Conservation (phyloP, 2,797 vertebrate species). For the Hypotaenidia okinawae region DNA sequence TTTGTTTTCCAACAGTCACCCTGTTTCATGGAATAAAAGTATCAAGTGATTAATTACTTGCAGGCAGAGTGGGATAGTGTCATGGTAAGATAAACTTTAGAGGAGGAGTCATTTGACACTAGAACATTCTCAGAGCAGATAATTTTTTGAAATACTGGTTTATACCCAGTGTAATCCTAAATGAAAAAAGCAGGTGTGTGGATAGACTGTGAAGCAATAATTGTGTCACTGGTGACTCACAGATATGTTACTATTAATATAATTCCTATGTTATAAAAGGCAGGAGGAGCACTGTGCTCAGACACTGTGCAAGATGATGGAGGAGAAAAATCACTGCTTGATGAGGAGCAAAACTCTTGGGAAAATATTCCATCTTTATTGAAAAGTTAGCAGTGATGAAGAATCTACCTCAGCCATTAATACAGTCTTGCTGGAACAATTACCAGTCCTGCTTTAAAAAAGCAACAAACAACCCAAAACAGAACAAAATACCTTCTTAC, state of each 20-base stretch:
- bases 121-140: not conserved
- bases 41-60: not conserved
- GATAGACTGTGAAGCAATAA: not conserved
- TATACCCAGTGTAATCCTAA: not conserved
- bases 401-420: not conserved
- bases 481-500: not conserved
- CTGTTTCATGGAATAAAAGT: not conserved
- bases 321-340: not conserved
- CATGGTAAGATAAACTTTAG: not conserved
- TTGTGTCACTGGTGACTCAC: not conserved
- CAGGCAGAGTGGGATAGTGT: not conserved
- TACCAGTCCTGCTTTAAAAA: not conserved
- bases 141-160: not conserved
- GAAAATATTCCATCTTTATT: not conserved
- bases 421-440: not conserved
- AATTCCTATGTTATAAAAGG: not conserved
- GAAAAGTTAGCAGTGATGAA: not conserved
- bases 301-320: not conserved
- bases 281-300: not conserved
- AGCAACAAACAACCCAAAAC: accelerated
- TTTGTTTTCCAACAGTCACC: not conserved
- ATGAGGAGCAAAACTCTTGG: not conserved
- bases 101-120: not conserved
- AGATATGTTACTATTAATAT: not conserved
- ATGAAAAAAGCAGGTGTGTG: not conserved